Percentiles rank a stretch among this genome's conserved stretches.
Evolutionary conservation across 2,888 invertebrate species (phyloP).

Genomic region (Andrena marginata): DNA sequence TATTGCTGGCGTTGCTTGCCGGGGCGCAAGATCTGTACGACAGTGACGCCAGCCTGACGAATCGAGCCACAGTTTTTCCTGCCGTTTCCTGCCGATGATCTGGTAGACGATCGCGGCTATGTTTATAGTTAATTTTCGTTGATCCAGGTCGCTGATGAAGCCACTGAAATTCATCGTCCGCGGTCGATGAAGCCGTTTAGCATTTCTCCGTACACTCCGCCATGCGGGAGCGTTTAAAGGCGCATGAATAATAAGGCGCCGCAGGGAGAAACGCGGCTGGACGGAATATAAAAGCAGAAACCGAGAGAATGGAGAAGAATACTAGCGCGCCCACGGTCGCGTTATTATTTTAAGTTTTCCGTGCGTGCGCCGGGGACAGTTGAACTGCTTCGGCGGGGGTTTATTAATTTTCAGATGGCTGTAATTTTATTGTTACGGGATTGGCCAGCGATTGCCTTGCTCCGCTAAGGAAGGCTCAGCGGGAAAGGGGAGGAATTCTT

Average conservation of each 20-base stretch:
- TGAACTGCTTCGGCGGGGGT: constrained; percentile 33
- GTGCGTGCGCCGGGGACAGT: constrained; percentile 2
- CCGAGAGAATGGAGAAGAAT: constrained; percentile 51
- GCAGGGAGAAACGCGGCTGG: constrained; percentile 46
- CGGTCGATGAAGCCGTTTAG: constrained; percentile 62
- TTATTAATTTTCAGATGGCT: constrained; percentile 45
- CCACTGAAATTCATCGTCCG: constrained; percentile 60
- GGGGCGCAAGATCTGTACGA: constrained; percentile 4
- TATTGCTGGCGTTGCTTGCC: no score
- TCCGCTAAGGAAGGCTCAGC: neutral
- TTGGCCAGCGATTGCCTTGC: constrained; percentile 30
- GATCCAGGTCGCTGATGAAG: constrained; percentile 49
- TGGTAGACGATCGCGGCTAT: constrained; percentile 2
- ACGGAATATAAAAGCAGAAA: constrained; percentile 55
- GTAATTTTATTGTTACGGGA: constrained; percentile 40
- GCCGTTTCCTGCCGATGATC: neutral
- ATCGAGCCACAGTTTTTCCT: neutral
- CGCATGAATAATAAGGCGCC: constrained; percentile 68
- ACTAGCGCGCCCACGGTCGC: constrained; percentile 37
- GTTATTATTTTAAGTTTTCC: constrained; percentile 53
- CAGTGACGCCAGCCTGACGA: constrained; percentile 4
- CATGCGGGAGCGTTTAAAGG: constrained; percentile 64
- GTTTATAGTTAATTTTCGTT: constrained; percentile 37
- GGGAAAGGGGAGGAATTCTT: neutral
- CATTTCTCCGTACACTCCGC: constrained; percentile 44